phyloP scores from a whole-genome alignment of 2,113 vertebrate genomes.

The Poecilia latipinna region DNA sequence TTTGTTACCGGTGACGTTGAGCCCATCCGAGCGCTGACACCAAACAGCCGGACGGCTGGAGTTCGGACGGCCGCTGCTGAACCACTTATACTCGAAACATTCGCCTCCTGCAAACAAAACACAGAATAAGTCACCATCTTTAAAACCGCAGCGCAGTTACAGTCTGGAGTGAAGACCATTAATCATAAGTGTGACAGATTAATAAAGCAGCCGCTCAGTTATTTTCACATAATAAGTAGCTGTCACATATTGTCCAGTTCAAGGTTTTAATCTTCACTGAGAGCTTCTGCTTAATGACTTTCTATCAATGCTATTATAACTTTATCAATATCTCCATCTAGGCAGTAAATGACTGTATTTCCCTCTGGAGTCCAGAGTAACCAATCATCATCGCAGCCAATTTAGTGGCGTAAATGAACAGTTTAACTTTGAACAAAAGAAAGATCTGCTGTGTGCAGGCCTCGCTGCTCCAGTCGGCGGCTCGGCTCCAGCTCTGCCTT shows the following conservation, averaged over 20 bases:
- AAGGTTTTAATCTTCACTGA: constrained; percentile 61
- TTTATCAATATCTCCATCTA: constrained; percentile 74
- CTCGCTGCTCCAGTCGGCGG: constrained; percentile 11
- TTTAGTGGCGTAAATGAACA: constrained; percentile 48
- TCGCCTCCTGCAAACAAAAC: constrained; percentile 84
- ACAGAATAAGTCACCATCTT: constrained; percentile 20
- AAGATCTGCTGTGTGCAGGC: constrained; percentile 23
- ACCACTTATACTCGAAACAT: constrained; percentile 95
- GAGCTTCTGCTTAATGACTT: constrained; percentile 69
- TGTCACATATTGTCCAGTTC: constrained; percentile 51
- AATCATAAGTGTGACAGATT: constrained; percentile 37
- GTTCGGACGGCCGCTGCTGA: constrained; percentile 83
- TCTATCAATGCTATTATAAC: constrained; percentile 66
- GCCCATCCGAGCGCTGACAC: constrained; percentile 96
- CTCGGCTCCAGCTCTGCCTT: constrained; percentile 14
- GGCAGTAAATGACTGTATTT: constrained; percentile 62
- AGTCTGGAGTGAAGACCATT: constrained; percentile 24
- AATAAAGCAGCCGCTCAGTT: constrained; percentile 61
- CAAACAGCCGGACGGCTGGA: constrained; percentile 84
- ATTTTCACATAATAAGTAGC: constrained; percentile 45
- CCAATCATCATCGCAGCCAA: constrained; percentile 49
- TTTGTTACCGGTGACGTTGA: constrained; percentile 92
- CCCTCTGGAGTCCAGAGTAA: constrained; percentile 50
- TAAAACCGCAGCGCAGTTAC: neutral
- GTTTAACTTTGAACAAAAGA: constrained; percentile 69